Conservation (phyloP, 2,888 invertebrate genomes). For the Alsophila aescularia region DNA sequence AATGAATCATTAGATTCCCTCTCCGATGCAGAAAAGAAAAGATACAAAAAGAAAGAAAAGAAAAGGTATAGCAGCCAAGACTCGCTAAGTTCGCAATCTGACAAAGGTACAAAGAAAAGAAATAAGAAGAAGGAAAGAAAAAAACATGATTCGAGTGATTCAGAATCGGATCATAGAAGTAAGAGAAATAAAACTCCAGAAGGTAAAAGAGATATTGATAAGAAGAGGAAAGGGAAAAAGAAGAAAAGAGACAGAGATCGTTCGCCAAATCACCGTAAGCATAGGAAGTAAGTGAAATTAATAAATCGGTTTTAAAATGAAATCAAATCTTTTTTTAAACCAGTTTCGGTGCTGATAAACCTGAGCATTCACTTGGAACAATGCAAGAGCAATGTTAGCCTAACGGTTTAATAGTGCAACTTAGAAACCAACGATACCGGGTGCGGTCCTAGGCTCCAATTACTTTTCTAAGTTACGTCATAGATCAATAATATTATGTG, state of each 20-base stretch:
- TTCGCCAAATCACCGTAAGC: slow-evolving; percentile 78
- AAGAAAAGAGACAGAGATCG: slow-evolving; percentile 81
- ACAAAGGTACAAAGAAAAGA: slow-evolving; percentile 23
- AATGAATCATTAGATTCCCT: slow-evolving; percentile 27
- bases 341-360: too few species aligned
- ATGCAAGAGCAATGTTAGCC: neutral
- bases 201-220: slow-evolving; percentile 79
- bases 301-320: slow-evolving; percentile 14
- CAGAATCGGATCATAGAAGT: slow-evolving; percentile 45
- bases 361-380: too few species aligned
- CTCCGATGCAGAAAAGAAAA: slow-evolving; percentile 24
- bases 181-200: slow-evolving; percentile 60
- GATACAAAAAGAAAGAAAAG: slow-evolving; percentile 18
- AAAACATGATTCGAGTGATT: slow-evolving; percentile 45
- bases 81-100: slow-evolving; percentile 31
- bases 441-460: too few species aligned
- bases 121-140: slow-evolving; percentile 32
- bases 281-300: slow-evolving; percentile 66
- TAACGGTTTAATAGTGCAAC: too few species aligned
- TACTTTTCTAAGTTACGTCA: too few species aligned
- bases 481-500: too few species aligned
- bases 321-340: neutral
- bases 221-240: slow-evolving; percentile 84
- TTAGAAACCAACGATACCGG: too few species aligned
- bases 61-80: slow-evolving; percentile 30